Evolutionary conservation across 2,113 vertebrate genomes (phyloP).

Genomic region (Cranoglanis bouderius): DNA sequence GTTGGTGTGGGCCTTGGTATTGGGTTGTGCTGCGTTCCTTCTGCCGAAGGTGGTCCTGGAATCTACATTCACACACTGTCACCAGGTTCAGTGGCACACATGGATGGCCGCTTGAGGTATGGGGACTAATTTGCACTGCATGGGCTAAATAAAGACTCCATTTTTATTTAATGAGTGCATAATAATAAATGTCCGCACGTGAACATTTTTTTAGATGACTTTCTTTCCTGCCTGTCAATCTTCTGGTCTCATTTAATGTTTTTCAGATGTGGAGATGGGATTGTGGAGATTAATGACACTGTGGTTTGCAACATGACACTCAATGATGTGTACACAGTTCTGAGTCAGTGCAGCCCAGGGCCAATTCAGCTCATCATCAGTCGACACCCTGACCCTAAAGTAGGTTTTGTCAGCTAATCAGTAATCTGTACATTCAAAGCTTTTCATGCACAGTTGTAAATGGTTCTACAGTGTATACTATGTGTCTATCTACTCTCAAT

Average conservation of each 20-base stretch:
- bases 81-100: slow-evolving; percentile 89
- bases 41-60: slow-evolving; percentile 79
- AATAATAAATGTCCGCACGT: neutral
- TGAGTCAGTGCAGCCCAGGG: slow-evolving; percentile 86
- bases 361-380: slow-evolving; percentile 86
- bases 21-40: slow-evolving; percentile 86
- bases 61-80: slow-evolving; percentile 92
- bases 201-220: neutral
- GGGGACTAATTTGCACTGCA: neutral
- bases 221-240: neutral
- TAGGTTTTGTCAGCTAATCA: slow-evolving; percentile 58
- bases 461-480: neutral
- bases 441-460: neutral
- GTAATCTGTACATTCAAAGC: neutral
- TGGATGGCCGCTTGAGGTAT: slow-evolving; percentile 88
- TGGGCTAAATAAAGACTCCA: neutral
- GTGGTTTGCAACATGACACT: slow-evolving; percentile 84
- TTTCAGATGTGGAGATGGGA: slow-evolving; percentile 88
- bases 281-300: slow-evolving; percentile 86
- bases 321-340: slow-evolving; percentile 84
- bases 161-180: neutral
- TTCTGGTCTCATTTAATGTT: neutral
- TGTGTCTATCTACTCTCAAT: neutral
- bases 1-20: slow-evolving; percentile 89
- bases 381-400: slow-evolving; percentile 90